Conservation (phyloP, 2,113 vertebrate genomes). For the Corvus hawaiiensis region DNA sequence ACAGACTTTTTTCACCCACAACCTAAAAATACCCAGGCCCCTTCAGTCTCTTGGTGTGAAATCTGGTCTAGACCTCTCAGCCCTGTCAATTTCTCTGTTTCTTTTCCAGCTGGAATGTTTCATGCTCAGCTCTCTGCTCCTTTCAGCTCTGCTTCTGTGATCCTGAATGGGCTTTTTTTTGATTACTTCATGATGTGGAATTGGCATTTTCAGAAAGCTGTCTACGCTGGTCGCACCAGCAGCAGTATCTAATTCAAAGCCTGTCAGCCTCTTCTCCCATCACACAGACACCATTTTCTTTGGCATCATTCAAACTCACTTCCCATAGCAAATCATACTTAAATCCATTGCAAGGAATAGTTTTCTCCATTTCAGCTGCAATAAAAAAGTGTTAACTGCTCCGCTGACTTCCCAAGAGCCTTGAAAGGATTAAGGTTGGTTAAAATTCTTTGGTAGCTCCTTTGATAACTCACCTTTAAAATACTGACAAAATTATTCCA, state of each 20-base stretch:
- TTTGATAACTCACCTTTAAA: neutral
- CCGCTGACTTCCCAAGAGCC: neutral
- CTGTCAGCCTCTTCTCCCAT: neutral
- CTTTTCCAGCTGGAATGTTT: neutral
- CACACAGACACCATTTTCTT: neutral
- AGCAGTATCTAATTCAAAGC: neutral
- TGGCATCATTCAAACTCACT: neutral
- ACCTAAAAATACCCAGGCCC: neutral
- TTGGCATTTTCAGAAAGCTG: neutral
- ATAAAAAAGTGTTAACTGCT: neutral
- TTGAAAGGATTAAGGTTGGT: neutral
- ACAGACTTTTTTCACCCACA: neutral
- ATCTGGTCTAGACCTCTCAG: neutral
- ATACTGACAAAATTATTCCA: neutral
- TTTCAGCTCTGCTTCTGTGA: neutral
- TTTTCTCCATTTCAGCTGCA: neutral
- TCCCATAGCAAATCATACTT: neutral
- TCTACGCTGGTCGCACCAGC: rapidly evolving
- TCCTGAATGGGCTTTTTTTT: neutral
- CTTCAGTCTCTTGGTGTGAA: neutral
- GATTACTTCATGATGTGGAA: rapidly evolving
- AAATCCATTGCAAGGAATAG: neutral
- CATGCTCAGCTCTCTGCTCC: neutral
- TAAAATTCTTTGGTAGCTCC: neutral
- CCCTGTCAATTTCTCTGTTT: neutral